Conservation (phyloP, 2,113 vertebrate genomes). For the Sebastes fasciatus region DNA sequence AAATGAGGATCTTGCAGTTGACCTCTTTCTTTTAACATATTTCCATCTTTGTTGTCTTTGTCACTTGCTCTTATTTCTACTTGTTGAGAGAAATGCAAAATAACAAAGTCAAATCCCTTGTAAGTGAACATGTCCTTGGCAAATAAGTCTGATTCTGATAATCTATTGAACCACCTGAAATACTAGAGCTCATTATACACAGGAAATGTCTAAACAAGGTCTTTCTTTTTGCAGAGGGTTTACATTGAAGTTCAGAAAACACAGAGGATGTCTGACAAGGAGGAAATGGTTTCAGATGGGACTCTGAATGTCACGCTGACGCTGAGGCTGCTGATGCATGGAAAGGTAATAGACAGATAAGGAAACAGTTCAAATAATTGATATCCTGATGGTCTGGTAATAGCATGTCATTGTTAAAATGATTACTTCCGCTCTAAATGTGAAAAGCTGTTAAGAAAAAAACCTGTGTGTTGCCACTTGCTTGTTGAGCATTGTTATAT, state of each 20-base stretch:
- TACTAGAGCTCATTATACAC: background rate
- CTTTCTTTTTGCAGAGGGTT: conserved; percentile 79
- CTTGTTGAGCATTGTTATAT: conserved; percentile 53
- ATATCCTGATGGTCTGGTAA: conserved; percentile 8
- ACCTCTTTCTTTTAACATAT: conserved; percentile 11
- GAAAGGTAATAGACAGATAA: conserved; percentile 87
- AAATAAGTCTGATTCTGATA: background rate
- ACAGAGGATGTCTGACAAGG: conserved; percentile 83
- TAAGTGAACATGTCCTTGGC: too few relatives aligned
- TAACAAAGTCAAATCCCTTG: too few relatives aligned
- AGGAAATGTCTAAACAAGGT: conserved; percentile 19
- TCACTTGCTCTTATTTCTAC: too few relatives aligned
- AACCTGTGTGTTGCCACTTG: conserved; percentile 9
- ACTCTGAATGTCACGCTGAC: conserved; percentile 91
- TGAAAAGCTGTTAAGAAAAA: background rate
- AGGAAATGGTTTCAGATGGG: conserved; percentile 87
- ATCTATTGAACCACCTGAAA: conserved; percentile 22
- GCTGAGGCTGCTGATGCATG: conserved; percentile 93
- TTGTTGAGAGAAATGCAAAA: too few relatives aligned
- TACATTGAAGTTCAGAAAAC: conserved; percentile 72
- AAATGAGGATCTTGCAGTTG: background rate
- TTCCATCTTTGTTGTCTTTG: too few relatives aligned
- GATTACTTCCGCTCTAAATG: conserved; percentile 25
- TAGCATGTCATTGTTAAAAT: conserved; percentile 17
- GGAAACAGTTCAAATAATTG: conserved; percentile 5